A percentile compares a stretch with the other conserved stretches of the same genome.
phyloP scores from a whole-genome alignment of 2,888 invertebrate species.

The Hypolimnas misippus region DNA sequence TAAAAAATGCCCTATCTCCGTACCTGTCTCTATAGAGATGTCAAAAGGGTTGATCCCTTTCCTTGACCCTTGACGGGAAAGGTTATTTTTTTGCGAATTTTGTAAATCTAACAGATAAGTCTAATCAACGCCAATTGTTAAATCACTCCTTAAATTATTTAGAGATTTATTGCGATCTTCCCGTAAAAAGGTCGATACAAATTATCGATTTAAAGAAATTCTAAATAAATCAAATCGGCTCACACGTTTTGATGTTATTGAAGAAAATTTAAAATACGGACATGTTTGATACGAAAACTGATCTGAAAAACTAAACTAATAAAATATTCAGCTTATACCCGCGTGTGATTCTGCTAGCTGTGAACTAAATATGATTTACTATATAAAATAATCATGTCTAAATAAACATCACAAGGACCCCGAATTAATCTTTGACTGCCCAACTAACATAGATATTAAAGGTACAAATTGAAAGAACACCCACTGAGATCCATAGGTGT shows the following conservation, averaged over 20 bases:
- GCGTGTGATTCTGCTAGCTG: too few species aligned
- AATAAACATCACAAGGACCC: neutral
- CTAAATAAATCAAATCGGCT: too few species aligned
- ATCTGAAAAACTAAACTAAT: too few species aligned
- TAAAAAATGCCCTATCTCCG: constrained; percentile 56
- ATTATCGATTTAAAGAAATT: too few species aligned
- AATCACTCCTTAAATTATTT: constrained; percentile 27
- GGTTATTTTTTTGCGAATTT: constrained; percentile 59
- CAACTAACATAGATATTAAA: constrained; percentile 66
- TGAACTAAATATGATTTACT: neutral
- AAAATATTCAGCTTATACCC: too few species aligned
- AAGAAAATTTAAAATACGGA: too few species aligned
- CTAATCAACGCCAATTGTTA: constrained; percentile 60
- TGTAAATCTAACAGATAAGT: constrained; percentile 57
- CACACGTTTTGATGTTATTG: neutral
- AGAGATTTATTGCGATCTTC: constrained; percentile 15
- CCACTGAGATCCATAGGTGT: constrained; percentile 78
- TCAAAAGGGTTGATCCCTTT: constrained; percentile 68
- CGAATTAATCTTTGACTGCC: constrained; percentile 49
- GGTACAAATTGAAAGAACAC: constrained; percentile 67
- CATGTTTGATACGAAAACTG: too few species aligned
- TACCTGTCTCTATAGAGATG: constrained; percentile 64
- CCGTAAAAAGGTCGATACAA: too few species aligned
- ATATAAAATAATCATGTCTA: neutral
- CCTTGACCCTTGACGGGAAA: constrained; percentile 68